phyloP scores from a whole-genome alignment of 2,888 invertebrate genomes.

The Amblyteles armatorius region DNA sequence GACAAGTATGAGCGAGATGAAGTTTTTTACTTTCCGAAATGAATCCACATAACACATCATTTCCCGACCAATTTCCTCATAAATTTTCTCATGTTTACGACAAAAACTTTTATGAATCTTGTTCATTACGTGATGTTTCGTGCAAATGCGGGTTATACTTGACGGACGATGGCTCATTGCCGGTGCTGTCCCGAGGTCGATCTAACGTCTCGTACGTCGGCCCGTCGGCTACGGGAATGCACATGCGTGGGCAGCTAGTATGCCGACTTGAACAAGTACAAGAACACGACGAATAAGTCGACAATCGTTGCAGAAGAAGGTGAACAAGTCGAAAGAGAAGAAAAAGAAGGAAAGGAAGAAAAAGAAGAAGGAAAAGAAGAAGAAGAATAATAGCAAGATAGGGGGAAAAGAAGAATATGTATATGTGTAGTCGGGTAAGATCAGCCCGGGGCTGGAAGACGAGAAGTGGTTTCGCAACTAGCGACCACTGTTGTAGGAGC shows the following conservation, averaged over 20 bases:
- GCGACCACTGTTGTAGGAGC: conserved; percentile 75
- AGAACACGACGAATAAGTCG: conserved; percentile 49
- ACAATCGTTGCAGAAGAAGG: conserved; percentile 51
- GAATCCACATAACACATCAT: not conserved
- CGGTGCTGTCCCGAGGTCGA: conserved; percentile 23
- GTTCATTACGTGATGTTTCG: not conserved
- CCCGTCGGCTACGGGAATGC: conserved; percentile 70
- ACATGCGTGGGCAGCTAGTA: conserved; percentile 78
- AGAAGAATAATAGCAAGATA: not conserved
- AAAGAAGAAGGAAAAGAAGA: conserved; percentile 12
- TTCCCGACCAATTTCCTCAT: not conserved
- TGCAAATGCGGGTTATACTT: not conserved
- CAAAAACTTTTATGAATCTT: not conserved
- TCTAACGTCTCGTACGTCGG: conserved; percentile 40
- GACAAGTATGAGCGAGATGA: not conserved
- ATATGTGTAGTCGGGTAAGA: conserved; percentile 45
- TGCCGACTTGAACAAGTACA: conserved; percentile 48
- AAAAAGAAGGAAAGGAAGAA: conserved; percentile 37
- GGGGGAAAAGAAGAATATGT: conserved; percentile 41
- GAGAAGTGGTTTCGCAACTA: conserved; percentile 78
- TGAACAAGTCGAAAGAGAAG: conserved; percentile 45
- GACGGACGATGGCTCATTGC: not conserved
- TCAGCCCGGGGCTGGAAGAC: conserved; percentile 78
- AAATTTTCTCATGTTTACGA: not conserved
- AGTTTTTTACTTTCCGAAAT: not conserved